These are phyloP conservation scores for Probaryconus sp. DNA, from an alignment of 1,140 invertebrate genomes.

Conservation along the genomic window DNA sequence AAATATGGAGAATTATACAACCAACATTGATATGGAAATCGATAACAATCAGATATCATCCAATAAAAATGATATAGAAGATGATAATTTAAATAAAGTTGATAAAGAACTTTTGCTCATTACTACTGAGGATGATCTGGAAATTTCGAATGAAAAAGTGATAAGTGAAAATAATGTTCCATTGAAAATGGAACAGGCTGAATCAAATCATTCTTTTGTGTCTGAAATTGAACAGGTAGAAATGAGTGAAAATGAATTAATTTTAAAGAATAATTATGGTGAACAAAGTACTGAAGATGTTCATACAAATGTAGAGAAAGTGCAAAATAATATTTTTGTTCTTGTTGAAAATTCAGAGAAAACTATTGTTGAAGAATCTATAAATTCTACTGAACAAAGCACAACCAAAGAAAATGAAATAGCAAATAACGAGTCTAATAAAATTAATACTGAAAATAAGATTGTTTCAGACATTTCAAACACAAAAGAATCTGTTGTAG, in stretches of 20 bases:
- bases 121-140: too few relatives aligned
- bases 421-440: slow-evolving; percentile 1
- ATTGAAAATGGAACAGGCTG: not conserved
- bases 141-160: not conserved
- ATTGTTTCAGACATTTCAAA: too few relatives aligned
- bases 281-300: slow-evolving; percentile 20
- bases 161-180: not conserved
- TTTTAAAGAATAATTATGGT: too few relatives aligned
- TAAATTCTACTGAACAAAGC: slow-evolving; percentile 7
- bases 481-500: not conserved
- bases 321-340: not conserved
- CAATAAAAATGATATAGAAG: too few relatives aligned
- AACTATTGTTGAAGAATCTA: slow-evolving; percentile 8
- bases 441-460: too few relatives aligned
- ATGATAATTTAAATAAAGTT: not conserved
- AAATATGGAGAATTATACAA: slow-evolving; percentile 1
- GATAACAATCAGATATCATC: not conserved
- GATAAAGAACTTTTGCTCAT: too few relatives aligned
- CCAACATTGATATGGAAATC: not conserved
- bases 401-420: slow-evolving; percentile 19
- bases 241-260: too few relatives aligned
- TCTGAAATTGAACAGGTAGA: too few relatives aligned
- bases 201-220: too few relatives aligned
- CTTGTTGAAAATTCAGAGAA: slow-evolving; percentile 3
- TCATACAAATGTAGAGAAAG: not conserved